Percentiles rank a stretch among this genome's conserved stretches.
Conservation (phyloP, 2,113 vertebrate genomes). For the Zosterops borbonicus region DNA sequence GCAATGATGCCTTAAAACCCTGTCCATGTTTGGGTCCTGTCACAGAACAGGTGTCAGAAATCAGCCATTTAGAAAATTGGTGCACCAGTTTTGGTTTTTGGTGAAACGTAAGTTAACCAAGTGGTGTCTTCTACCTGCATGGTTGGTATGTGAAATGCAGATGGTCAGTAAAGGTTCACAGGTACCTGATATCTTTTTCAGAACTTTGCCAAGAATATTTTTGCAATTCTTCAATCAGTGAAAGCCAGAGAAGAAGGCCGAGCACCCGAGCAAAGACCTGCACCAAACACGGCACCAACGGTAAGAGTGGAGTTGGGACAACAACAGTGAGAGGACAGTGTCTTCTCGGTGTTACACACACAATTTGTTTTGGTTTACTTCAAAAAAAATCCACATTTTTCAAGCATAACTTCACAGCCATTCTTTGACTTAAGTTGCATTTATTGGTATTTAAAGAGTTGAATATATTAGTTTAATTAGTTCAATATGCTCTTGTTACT, state of each 20-base stretch:
- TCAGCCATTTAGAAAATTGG: fast-evolving
- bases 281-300: conserved; percentile 88
- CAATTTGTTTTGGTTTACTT: neutral
- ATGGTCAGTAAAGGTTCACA: neutral
- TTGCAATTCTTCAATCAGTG: conserved; percentile 98
- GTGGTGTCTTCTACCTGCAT: neutral
- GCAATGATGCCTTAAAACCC: neutral
- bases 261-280: conserved; percentile 92
- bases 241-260: conserved; percentile 98
- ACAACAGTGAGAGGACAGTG: neutral
- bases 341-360: neutral
- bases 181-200: conserved; percentile 65
- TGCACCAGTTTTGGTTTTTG: neutral
- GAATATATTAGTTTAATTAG: neutral
- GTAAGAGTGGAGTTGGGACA: conserved; percentile 71
- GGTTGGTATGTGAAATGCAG: neutral
- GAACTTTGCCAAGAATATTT: conserved; percentile 99
- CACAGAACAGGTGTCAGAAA: neutral
- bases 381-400: neutral
- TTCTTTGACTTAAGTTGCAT: neutral
- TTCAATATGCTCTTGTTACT: neutral
- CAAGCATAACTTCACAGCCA: neutral
- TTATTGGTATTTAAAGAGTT: neutral
- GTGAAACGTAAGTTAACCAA: neutral
- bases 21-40: neutral